phyloP scores from a whole-genome alignment of 2,888 invertebrate species.

The Gari tellinella region DNA sequence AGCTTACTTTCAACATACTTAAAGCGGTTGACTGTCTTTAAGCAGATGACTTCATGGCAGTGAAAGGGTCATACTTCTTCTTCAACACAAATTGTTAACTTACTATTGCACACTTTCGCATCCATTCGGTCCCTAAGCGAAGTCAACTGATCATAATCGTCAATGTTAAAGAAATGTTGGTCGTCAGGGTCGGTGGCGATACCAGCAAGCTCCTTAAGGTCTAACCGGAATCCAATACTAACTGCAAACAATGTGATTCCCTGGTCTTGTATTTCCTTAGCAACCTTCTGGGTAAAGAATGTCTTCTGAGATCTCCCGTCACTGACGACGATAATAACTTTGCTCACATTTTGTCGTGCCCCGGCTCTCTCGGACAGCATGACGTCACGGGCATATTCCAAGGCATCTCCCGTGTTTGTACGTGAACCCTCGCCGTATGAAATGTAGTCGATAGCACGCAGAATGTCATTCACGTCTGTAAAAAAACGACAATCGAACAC shows the following conservation, averaged over 20 bases:
- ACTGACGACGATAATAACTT: conserved; percentile 78
- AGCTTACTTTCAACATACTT: too few relatives aligned
- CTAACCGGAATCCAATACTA: conserved; percentile 69
- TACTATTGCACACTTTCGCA: conserved; percentile 62
- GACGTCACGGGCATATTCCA: conserved; percentile 62
- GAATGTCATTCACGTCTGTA: conserved; percentile 18
- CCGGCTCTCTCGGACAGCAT: conserved; percentile 63
- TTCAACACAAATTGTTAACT: too few relatives aligned
- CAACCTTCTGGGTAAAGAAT: conserved; percentile 65
- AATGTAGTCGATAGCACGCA: conserved; percentile 55
- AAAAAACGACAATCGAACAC: too few relatives aligned
- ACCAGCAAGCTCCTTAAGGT: conserved; percentile 66
- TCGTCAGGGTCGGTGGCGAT: conserved; percentile 70
- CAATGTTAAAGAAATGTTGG: conserved; percentile 68
- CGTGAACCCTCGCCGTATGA: conserved; percentile 59
- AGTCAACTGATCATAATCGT: conserved; percentile 62
- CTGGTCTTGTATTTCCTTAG: conserved; percentile 56
- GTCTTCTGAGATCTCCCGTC: conserved; percentile 77
- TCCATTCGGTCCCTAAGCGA: conserved; percentile 66
- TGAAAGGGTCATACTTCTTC: too few relatives aligned
- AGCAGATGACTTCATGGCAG: too few relatives aligned
- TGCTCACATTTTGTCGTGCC: conserved; percentile 63
- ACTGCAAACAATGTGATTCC: conserved; percentile 74
- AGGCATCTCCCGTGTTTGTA: conserved; percentile 74
- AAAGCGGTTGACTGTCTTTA: too few relatives aligned